Conservation (phyloP, 2,113 vertebrate species). For the Romanogobio albipinnatus region DNA sequence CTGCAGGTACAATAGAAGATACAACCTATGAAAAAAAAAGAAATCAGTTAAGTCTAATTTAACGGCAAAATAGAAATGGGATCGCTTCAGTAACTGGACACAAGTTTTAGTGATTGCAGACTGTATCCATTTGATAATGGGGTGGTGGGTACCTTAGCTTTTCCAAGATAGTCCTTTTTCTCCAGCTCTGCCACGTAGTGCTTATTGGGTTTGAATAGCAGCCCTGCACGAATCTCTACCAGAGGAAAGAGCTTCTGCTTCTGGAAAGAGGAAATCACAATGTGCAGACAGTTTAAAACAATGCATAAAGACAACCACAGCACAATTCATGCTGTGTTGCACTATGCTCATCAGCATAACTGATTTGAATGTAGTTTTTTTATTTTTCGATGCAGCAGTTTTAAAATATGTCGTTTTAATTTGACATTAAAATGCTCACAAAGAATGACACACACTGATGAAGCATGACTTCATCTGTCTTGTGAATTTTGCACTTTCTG, state of each 20-base stretch:
- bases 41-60: background rate
- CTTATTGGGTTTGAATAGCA: constrained; percentile 90
- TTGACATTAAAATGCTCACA: background rate
- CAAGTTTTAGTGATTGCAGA: background rate
- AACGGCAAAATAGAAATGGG: background rate
- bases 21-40: constrained; percentile 81
- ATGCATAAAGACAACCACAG: background rate
- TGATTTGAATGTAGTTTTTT: background rate
- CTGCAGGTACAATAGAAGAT: constrained; percentile 89
- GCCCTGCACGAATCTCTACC: constrained; percentile 77
- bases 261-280: constrained; percentile 69
- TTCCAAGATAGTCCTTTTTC: constrained; percentile 96
- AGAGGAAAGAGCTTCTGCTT: constrained; percentile 86
- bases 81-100: background rate
- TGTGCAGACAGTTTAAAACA: background rate
- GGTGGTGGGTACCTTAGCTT: constrained; percentile 82
- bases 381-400: background rate
- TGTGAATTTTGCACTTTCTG: background rate
- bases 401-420: background rate
- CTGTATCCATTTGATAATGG: background rate
- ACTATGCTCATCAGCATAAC: background rate
- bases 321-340: background rate
- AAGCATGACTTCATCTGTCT: background rate
- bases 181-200: constrained; percentile 93
- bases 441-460: background rate